Evolutionary conservation across 2,888 invertebrate species (phyloP).

Genomic region (Cryptus armator): DNA sequence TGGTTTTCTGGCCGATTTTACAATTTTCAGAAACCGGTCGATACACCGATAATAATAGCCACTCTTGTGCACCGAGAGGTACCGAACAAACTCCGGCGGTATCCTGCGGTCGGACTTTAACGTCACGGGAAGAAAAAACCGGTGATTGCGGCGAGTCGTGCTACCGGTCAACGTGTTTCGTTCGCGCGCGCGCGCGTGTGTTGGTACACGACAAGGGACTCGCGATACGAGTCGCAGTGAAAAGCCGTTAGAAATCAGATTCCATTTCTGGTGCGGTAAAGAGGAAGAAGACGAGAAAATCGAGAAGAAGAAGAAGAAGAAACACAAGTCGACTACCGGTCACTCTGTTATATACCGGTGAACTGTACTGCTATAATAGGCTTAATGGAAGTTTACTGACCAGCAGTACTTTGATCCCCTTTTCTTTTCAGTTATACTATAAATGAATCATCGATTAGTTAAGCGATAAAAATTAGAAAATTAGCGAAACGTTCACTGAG

Average conservation of each 20-base stretch:
- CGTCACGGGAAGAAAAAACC: slow-evolving; percentile 43
- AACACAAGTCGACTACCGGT: slow-evolving; percentile 4
- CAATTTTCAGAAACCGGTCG: slow-evolving; percentile 54
- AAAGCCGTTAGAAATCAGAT: slow-evolving; percentile 81
- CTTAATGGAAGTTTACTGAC: slow-evolving; percentile 7
- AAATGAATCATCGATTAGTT: background rate
- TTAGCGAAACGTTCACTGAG: background rate
- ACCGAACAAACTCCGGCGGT: slow-evolving; percentile 28
- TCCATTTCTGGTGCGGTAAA: slow-evolving; percentile 72
- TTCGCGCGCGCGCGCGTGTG: slow-evolving; percentile 3
- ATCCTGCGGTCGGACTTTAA: slow-evolving; percentile 41
- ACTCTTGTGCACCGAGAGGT: slow-evolving; percentile 27
- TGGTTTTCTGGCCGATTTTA: slow-evolving; percentile 10
- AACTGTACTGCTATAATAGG: background rate
- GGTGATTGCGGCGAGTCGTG: slow-evolving; percentile 44
- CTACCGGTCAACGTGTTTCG: slow-evolving; percentile 47
- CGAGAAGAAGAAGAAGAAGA: slow-evolving; percentile 33
- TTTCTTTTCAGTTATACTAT: background rate
- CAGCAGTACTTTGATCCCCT: slow-evolving; percentile 15
- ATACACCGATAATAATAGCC: slow-evolving; percentile 50
- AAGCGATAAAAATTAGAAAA: background rate
- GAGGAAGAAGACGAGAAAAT: slow-evolving; percentile 34
- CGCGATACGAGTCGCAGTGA: slow-evolving; percentile 67
- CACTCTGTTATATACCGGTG: background rate
- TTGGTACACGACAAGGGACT: slow-evolving; percentile 56